These are phyloP conservation scores for Dasyurus viverrinus DNA, from an alignment of 2,113 vertebrate species.

Conservation along the genomic window DNA sequence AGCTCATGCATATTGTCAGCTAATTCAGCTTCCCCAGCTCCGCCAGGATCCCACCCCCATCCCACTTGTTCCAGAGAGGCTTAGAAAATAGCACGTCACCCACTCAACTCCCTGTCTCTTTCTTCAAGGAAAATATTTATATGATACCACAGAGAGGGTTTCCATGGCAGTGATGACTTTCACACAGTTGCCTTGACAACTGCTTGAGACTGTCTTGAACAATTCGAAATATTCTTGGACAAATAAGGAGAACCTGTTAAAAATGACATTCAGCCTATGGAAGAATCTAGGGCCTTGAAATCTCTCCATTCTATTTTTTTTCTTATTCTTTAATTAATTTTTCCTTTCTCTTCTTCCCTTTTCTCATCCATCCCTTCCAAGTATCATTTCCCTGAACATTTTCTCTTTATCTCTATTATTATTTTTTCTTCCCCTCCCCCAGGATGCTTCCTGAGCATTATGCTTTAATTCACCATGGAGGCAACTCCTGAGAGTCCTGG, in stretches of 20 bases:
- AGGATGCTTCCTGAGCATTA: not conserved
- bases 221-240: constrained; percentile 79
- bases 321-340: not conserved
- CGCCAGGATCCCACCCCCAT: constrained; percentile 9
- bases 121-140: constrained; percentile 87
- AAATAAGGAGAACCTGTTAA: constrained; percentile 82
- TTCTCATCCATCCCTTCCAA: not conserved
- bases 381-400: not conserved
- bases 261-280: constrained; percentile 16
- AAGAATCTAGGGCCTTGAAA: not conserved
- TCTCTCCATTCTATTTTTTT: not conserved
- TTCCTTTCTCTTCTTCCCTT: not conserved
- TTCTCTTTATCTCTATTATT: not conserved
- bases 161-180: constrained; percentile 86
- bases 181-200: constrained; percentile 84
- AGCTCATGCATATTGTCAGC: not conserved
- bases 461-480: not conserved
- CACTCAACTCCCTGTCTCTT: constrained; percentile 82
- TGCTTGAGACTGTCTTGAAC: constrained; percentile 83
- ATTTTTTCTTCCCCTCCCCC: not conserved
- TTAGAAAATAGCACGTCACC: constrained; percentile 85
- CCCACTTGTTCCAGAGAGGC: constrained; percentile 65
- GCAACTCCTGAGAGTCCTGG: not conserved
- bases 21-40: constrained; percentile 76
- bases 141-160: constrained; percentile 86